Evolutionary conservation across 2,888 invertebrate genomes (phyloP).

Genomic region (Drosophila nigricruria): DNA sequence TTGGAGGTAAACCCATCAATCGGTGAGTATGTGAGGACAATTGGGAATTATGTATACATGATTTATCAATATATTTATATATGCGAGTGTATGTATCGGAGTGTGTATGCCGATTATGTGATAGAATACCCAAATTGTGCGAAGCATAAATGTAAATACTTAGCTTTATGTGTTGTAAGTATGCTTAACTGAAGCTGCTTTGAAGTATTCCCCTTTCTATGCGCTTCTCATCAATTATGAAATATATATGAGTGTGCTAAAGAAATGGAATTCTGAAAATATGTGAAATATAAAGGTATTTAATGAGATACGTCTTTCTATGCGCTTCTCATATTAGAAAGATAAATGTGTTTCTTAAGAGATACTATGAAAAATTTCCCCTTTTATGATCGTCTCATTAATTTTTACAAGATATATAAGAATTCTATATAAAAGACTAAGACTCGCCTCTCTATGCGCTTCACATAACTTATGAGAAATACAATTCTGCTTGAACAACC

Average conservation of each 20-base stretch:
- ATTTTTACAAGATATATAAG: too few species aligned
- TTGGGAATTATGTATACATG: slow-evolving; percentile 10
- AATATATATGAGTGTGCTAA: too few species aligned
- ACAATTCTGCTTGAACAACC: too few species aligned
- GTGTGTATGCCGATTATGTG: not conserved
- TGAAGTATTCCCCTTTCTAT: not conserved
- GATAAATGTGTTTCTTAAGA: not conserved
- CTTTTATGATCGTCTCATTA: too few species aligned
- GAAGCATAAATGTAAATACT: slow-evolving; percentile 1
- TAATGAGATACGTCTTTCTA: not conserved
- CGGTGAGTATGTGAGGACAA: slow-evolving; percentile 11
- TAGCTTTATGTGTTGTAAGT: not conserved
- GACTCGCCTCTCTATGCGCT: not conserved
- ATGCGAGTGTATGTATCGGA: not conserved
- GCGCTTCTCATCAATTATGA: not conserved
- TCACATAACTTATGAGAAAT: not conserved
- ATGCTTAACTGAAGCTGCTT: not conserved
- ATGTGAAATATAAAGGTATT: not conserved
- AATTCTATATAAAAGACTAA: not conserved
- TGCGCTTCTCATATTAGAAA: not conserved
- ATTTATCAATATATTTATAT: slow-evolving; percentile 5
- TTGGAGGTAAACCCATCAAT: slow-evolving; percentile 16
- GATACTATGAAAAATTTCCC: not conserved
- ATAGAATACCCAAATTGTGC: not conserved
- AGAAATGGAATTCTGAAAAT: not conserved